Evolutionary conservation across 1,140 invertebrate species (phyloP), one percentile per base, ranked within the genome.

Genomic region (Pogonomyrmex californicus): DNA sequence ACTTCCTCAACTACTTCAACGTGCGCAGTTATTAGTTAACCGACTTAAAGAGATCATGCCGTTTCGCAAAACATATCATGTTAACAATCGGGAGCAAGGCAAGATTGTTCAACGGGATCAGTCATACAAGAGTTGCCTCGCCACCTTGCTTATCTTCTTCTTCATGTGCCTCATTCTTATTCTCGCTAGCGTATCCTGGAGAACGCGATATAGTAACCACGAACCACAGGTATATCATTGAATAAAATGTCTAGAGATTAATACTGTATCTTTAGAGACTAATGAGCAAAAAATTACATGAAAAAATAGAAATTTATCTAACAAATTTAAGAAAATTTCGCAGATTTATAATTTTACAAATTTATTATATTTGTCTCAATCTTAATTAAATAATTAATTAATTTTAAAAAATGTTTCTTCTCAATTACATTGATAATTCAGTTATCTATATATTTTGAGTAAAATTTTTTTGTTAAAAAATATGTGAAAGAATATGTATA

Each of bases 81-180:
- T 91, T 33, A 33, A 70, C 5, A 86, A 51, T n/a, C 36, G 7
- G 3, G 71, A 83, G 9, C 10, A 77, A 2, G 70, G 54, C 4
- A 86, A 86, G 65, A 56, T 38, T 5, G 81, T 65, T 0, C 44
- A 88, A 73, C 83, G 54, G 6, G 93, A 93, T 56, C 85, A 89
- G 60, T 94, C 92, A 17, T 93, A 86, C n/a, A 90, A 44, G 68
- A 91, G 88, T 82, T 93, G 93, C 7, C 9, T 92, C 36, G 0
- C 86, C 12, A 47, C 89, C 4, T 66, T 94, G 56, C 30, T 94
- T 17, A 88, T 93, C 66, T 93, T 94, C 58, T 66, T 93, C 17
- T 85, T 92, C 2, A 56, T 94, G 1, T 92, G 91, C 33, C 79
- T 93, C 1, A 75, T 93, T 1, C 58, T 93, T 7, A 88, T 93